These are phyloP conservation scores for Sitophilus oryzae DNA, from an alignment of 1,140 invertebrate species.

Conservation along the genomic window DNA sequence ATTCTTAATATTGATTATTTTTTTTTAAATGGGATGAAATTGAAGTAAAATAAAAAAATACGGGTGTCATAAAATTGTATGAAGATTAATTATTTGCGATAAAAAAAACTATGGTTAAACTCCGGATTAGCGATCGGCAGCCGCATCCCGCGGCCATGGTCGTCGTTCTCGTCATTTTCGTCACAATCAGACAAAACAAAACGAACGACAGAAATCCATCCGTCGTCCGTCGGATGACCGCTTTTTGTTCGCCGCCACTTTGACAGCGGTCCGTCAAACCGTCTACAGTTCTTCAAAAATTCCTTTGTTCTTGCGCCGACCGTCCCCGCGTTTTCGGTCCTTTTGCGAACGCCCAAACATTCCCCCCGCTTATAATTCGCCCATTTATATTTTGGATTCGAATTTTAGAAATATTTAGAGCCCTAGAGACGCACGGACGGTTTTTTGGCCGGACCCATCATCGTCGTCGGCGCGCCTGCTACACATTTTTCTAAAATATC, in stretches of 20 bases:
- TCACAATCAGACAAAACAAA: conserved; percentile 27
- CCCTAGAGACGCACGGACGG: neutral
- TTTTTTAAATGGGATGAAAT: too few species aligned
- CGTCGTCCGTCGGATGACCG: conserved; percentile 24
- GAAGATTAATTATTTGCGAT: too few species aligned
- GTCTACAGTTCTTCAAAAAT: conserved; percentile 35
- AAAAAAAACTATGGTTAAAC: too few species aligned
- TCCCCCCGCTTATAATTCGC: conserved; percentile 34
- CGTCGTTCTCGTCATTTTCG: conserved; percentile 27
- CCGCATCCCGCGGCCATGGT: too few species aligned
- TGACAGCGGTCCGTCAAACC: conserved; percentile 36
- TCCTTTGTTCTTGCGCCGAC: conserved; percentile 32
- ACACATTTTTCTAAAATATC: too few species aligned
- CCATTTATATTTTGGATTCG: conserved; percentile 37
- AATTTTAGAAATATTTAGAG: conserved; percentile 38
- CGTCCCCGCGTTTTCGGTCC: conserved; percentile 22
- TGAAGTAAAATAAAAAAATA: too few species aligned
- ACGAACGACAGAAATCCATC: conserved; percentile 23
- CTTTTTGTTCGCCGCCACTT: conserved; percentile 29
- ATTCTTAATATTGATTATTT: too few species aligned
- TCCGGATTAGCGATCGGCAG: conserved; percentile 26
- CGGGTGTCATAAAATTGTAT: too few species aligned
- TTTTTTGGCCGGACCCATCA: neutral
- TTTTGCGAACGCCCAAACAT: conserved; percentile 32
- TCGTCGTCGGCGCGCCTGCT: too few species aligned